phyloP scores from a whole-genome alignment of 2,113 vertebrate genomes.

The Trogon surrucura region DNA sequence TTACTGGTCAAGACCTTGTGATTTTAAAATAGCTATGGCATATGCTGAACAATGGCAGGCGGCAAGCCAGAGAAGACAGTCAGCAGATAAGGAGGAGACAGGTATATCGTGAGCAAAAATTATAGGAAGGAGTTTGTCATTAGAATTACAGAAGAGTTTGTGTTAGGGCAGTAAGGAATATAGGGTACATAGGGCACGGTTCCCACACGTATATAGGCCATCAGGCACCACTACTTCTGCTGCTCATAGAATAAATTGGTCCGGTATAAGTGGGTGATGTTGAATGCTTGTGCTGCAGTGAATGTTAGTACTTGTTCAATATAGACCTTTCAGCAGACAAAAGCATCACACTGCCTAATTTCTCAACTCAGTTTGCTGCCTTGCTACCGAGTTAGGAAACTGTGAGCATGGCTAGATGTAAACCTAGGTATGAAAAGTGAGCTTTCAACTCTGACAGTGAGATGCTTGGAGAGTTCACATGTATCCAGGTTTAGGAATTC shows the following conservation, averaged over 20 bases:
- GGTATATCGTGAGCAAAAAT: background rate
- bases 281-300: background rate
- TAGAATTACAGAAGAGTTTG: background rate
- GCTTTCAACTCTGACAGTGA: background rate
- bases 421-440: background rate
- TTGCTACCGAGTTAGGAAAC: background rate
- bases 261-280: background rate
- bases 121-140: background rate
- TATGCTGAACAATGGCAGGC: background rate
- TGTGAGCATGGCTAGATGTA: background rate
- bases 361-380: background rate
- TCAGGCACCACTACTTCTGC: background rate
- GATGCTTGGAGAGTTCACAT: background rate
- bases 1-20: background rate
- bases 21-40: background rate
- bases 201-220: fast-evolving
- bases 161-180: background rate
- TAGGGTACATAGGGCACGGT: background rate
- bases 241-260: background rate
- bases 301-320: background rate
- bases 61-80: background rate
- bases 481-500: background rate
- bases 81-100: background rate
- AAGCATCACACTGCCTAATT: background rate
- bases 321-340: background rate